Percentiles rank a stretch among this genome's conserved stretches.
Conservation (phyloP, 2,888 invertebrate genomes). For the Argyresthia albistria region DNA sequence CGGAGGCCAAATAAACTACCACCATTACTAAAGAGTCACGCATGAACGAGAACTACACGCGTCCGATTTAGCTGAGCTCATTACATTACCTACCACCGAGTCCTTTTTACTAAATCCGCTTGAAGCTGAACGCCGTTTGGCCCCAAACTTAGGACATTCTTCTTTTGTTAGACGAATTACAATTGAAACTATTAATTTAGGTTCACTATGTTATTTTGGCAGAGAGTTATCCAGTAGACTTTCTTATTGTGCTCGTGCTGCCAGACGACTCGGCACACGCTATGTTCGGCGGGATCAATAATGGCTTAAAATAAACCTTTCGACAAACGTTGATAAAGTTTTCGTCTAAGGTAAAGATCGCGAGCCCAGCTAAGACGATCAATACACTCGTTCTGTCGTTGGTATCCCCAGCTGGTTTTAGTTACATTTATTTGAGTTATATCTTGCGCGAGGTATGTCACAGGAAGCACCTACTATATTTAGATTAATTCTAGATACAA, state of each 20-base stretch:
- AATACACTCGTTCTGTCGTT: neutral
- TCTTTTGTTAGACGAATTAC: neutral
- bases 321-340: neutral
- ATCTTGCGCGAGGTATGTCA: too few species aligned
- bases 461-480: too few species aligned
- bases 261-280: too few species aligned
- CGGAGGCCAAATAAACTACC: constrained; percentile 14
- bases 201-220: too few species aligned
- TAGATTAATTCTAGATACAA: too few species aligned
- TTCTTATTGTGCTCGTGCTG: too few species aligned
- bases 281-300: too few species aligned
- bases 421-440: too few species aligned
- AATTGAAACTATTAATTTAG: neutral
- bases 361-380: neutral
- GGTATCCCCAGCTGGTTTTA: too few species aligned
- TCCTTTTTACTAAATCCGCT: neutral
- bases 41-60: neutral
- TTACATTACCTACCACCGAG: neutral
- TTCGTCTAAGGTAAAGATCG: neutral
- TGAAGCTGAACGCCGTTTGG: too few species aligned
- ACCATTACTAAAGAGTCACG: constrained; percentile 8
- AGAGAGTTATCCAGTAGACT: too few species aligned
- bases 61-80: neutral
- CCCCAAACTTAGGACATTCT: neutral
- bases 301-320: neutral